Base-by-base conservation (phyloP, 2,113 vertebrate species). In the Xenopus laevis region DNA sequence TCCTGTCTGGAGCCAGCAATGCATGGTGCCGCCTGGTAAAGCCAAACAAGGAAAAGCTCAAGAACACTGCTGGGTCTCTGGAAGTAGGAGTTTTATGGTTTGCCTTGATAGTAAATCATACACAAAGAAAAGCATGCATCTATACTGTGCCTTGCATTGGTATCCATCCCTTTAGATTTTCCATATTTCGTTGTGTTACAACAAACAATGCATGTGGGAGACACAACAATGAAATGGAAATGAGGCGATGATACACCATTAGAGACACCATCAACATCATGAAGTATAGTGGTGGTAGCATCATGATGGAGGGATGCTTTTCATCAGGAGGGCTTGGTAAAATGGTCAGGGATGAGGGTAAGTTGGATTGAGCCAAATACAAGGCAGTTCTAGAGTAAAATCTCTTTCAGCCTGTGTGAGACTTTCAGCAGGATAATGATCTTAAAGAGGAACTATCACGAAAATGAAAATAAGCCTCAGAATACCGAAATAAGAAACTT, bases 1-100 rank as follows among this genome's bases (percentile, higher is more conserved):
- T 53, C 65, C 45, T 52, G 65, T 75, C 73, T 75, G 73, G 58
- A 61, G 65, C 65, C 65, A 61, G 73, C 73, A 68, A 68, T 68
- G 65, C 58, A 75, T 75, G 73, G 40, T 59, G 64, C 65, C 55
- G 58, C 65, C 60, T 60, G 64, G 64, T 74, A 67, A 60, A 33
- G 61, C 8, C 18, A 5, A 45, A 30, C 45, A 44, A 44, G 62
- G 50, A 57, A 65, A 65, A 65, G 50, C 71, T 72, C 21, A 40
- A 40, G 33, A 40, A 71, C 30, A 40, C 33, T 40, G 33, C 33
- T 9, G 33, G 33, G 33, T 40, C 33, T 40, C 33, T 40, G 33
- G 33, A 40, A 40, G 33, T 40, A 27, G 23, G 33, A 3, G 33
- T 40, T 40, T 40, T 40, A 40, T 40, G 33, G 33, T 40, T 40